Evolutionary conservation across 2,888 invertebrate genomes (phyloP), one percentile per base, ranked within the genome.

Genomic region (Andricus curvator): DNA sequence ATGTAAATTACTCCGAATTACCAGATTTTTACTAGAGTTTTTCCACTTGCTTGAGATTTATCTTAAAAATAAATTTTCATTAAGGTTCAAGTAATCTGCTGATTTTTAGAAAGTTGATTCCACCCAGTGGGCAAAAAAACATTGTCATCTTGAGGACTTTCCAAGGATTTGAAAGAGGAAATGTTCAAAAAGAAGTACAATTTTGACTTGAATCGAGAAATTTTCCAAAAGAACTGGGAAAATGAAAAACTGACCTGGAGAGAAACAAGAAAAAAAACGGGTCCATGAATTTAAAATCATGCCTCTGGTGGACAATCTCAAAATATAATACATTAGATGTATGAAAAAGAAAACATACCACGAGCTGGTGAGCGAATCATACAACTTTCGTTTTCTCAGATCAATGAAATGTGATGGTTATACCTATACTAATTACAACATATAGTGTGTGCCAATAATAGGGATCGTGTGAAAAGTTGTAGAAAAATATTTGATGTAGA

Each of bases 351-450:
- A 44, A 15, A 44, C 44, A 15, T 8, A 44, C 70, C 20, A 70
- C 6, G 48, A 48, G 15, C 48, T 70, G 25, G 22, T 25, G 44
- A 15, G 44, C 44, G 25, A 70, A 70, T 70, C 29, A 17, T 9
- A 29, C 25, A 70, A 70, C 70, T 70, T 70, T 70, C 70, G 48
- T 70, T 70, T 70, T 70, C 70, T 70, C 51, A 48, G 48, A 70
- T 48, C 56, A 56, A 56, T 56, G 48, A 70, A 70, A 29, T 70
- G 8, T 70, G 51, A 70, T 70, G 51, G 29, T 33, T 70, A 51
- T 44, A 15, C 4, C 44, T 70, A 20, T 70, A 25, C 48, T 70
- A 70, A 48, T 70, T 29, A 51, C 25, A 70, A 48, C 48, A 44
- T 44, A 70, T 20, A 44, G 13, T 48, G 15, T 70, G 48, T 25